Evolutionary conservation across 2,888 invertebrate species (phyloP), one percentile per base, ranked within the genome.

Genomic region (Steromphala cineraria): DNA sequence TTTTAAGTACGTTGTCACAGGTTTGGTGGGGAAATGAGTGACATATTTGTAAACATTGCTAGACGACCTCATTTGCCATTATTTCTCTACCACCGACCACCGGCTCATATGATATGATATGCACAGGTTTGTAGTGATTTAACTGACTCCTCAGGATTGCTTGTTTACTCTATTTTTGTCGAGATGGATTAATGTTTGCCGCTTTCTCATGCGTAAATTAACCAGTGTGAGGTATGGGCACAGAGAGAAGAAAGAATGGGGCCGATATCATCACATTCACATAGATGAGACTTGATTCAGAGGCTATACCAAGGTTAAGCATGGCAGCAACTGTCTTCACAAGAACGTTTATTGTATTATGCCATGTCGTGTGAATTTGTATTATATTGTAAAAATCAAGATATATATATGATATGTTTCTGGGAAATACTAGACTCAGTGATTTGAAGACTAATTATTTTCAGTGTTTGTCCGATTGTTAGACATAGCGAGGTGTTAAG

Each of bases 321-420:
- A 71, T 71, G 71, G 71, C 71, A 71, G 71, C 71, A 36, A n/a
- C 31, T 71, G 71, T 19, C 36, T 71, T 40, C 71, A 36, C 71
- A 71, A 71, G 71, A 71, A 71, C 36, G 71, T 71, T 36, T 71
- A 71, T 71, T 71, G 71, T 71, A 71, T 71, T 71, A 71, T 71
- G 71, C 71, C 71, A 71, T 71, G 71, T 71, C 40, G 71, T 71
- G 71, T 71, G 71, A 71, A 71, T 71, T 40, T 71, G 71, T 71
- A 71, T 71, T 40, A 71, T 71, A 71, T 71, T 71, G 71, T 71
- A 71, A 71, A 71, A 71, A 71, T 71, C 71, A 71, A 71, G 31
- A 71, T 71, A 71, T 46, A 46, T 71, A 71, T 71, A 71, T 71
- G 71, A 71, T 36, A 40, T 71, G 40, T 71, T 71, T 71, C 71